Percentiles rank a stretch among this genome's conserved stretches.
phyloP scores from a whole-genome alignment of 1,140 invertebrate genomes.

The Phortica variegata region DNA sequence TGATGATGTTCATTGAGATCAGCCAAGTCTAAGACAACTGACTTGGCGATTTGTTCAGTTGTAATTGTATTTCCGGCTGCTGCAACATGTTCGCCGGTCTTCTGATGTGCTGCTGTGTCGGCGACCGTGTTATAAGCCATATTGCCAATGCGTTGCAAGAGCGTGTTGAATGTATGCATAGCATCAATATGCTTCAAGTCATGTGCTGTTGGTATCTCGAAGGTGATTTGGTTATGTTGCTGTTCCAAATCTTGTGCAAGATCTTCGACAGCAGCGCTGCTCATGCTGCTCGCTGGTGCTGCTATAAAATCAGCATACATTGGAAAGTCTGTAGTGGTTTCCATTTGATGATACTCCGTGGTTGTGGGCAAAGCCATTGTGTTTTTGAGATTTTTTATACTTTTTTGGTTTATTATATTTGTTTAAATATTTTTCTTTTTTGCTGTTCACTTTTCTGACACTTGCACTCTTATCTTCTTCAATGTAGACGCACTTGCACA shows the following conservation, averaged over 20 bases:
- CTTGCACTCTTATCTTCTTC: constrained; percentile 7
- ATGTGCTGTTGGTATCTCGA: constrained; percentile 48
- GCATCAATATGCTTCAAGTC: constrained; percentile 51
- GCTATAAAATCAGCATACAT: constrained; percentile 34
- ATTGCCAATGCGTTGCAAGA: constrained; percentile 45
- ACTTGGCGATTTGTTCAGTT: constrained; percentile 48
- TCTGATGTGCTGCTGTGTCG: constrained; percentile 6
- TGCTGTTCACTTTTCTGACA: constrained; percentile 1
- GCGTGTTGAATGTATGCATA: constrained; percentile 43
- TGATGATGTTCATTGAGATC: constrained; percentile 32
- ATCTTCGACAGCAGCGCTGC: constrained; percentile 40
- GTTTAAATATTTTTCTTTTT: constrained; percentile 10
- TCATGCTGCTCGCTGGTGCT: constrained; percentile 51
- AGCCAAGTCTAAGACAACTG: constrained; percentile 47
- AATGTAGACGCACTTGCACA: constrained; percentile 31
- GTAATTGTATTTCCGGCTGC: constrained; percentile 29
- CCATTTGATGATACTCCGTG: constrained; percentile 30
- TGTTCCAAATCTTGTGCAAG: no score
- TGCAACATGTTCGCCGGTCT: not conserved
- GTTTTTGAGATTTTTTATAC: not conserved
- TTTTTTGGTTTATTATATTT: not conserved
- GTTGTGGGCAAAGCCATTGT: constrained; percentile 15
- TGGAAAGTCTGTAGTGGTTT: constrained; percentile 20
- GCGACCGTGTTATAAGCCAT: constrained; percentile 20
- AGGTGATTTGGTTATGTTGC: constrained; percentile 53